phyloP scores from a whole-genome alignment of 1,140 invertebrate species.

The Tetramorium parvispinum region DNA sequence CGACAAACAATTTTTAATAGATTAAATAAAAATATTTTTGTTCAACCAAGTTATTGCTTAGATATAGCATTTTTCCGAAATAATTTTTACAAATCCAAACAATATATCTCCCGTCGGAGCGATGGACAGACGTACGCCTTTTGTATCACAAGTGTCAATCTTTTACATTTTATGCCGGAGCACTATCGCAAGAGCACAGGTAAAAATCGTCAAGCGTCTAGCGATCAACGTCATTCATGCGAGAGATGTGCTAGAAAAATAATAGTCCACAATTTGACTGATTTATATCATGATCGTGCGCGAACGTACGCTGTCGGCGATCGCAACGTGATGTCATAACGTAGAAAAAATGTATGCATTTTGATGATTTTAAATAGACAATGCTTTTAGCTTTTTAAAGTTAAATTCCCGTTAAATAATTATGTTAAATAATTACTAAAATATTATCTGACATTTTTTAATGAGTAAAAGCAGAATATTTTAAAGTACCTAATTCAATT shows the following conservation, averaged over 20 bases:
- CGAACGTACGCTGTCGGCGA: slow-evolving; percentile 18
- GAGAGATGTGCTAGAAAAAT: slow-evolving; percentile 42
- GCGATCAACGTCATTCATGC: slow-evolving; percentile 43
- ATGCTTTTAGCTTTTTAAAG: background rate
- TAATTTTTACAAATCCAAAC: slow-evolving; percentile 15
- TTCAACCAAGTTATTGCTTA: background rate
- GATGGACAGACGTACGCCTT: background rate
- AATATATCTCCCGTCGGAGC: background rate
- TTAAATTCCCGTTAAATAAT: background rate
- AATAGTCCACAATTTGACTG: slow-evolving; percentile 43
- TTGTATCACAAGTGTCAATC: slow-evolving; percentile 31
- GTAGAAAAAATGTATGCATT: background rate
- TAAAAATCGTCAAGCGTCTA: slow-evolving; percentile 39
- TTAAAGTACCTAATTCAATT: background rate
- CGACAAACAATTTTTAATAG: background rate
- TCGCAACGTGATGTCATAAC: slow-evolving; percentile 10
- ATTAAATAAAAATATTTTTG: background rate
- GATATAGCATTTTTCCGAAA: background rate
- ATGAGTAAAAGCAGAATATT: background rate
- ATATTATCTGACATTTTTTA: background rate
- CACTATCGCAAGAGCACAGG: slow-evolving; percentile 6
- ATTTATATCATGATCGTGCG: slow-evolving; percentile 39
- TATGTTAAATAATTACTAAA: background rate
- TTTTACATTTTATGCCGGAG: slow-evolving; percentile 13
- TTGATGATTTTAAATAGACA: background rate